Conservation (phyloP, 2,113 vertebrate species). For the Amazona guildingii region DNA sequence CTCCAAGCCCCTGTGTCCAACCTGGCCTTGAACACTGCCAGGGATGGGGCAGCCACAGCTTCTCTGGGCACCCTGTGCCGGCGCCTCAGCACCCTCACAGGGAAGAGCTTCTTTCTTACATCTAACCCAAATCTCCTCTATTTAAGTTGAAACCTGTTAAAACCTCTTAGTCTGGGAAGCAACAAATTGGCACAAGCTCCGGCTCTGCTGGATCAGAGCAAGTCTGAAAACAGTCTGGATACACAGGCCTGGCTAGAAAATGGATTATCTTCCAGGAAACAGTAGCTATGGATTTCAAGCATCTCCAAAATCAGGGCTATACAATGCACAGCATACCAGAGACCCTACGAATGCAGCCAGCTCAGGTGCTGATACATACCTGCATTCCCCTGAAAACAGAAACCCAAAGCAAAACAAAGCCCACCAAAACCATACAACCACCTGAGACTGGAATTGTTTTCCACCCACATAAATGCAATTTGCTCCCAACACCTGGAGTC, state of each 20-base stretch:
- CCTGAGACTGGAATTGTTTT: background rate
- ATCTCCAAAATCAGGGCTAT: background rate
- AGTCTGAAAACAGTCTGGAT: background rate
- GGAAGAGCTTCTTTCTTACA: background rate
- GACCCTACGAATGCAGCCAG: background rate
- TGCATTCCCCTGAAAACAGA: background rate
- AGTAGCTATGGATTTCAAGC: background rate
- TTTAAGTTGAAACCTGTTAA: background rate
- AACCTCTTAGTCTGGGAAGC: background rate
- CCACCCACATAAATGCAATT: background rate
- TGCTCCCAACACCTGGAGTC: constrained; percentile 66
- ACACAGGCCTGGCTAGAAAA: background rate
- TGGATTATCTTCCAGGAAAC: background rate
- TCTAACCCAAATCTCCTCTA: background rate
- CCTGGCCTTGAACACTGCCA: background rate
- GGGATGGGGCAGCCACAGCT: background rate
- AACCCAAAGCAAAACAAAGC: background rate
- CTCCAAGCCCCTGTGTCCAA: background rate
- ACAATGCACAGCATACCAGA: background rate
- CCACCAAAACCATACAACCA: background rate
- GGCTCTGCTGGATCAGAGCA: background rate
- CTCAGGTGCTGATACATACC: background rate
- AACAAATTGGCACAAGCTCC: background rate
- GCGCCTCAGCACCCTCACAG: background rate
- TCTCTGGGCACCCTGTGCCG: background rate